phyloP scores from a whole-genome alignment of 2,888 invertebrate genomes.

The Noctua janthe region DNA sequence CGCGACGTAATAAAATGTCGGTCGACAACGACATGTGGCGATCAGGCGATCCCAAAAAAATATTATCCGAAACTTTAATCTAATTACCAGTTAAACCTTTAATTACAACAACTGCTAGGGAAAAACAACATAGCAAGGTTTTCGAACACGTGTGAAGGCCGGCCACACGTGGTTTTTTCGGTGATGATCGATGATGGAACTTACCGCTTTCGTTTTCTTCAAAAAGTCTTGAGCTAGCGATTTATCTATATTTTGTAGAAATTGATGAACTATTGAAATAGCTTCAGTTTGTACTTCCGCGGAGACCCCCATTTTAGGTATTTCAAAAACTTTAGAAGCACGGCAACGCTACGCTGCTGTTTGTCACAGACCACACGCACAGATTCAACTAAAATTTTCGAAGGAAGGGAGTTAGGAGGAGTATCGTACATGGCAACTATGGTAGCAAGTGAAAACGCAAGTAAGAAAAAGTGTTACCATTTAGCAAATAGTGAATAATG shows the following conservation, averaged over 20 bases:
- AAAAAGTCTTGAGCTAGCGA: slow-evolving; percentile 92
- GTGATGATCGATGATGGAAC: slow-evolving; percentile 75
- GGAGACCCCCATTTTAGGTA: slow-evolving; percentile 79
- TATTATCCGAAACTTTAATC: not conserved
- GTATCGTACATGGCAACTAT: too few relatives aligned
- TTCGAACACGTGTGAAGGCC: slow-evolving; percentile 78
- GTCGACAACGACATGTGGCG: slow-evolving; percentile 39
- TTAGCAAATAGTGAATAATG: not conserved
- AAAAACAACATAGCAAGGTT: not conserved
- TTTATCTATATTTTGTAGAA: slow-evolving; percentile 91
- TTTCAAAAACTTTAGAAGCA: not conserved
- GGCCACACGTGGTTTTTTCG: slow-evolving; percentile 82
- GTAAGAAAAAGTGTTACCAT: slow-evolving; percentile 2
- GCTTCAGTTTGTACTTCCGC: slow-evolving; percentile 76
- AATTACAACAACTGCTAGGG: not conserved
- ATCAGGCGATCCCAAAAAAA: not conserved
- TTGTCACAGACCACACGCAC: slow-evolving; percentile 37
- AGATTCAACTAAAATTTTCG: slow-evolving; percentile 4
- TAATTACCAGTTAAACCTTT: not conserved
- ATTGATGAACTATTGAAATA: slow-evolving; percentile 92
- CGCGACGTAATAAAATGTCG: slow-evolving; percentile 28
- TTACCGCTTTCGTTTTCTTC: slow-evolving; percentile 94
- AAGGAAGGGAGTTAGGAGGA: too few relatives aligned
- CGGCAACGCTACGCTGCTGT: slow-evolving; percentile 44
- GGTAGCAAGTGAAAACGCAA: not conserved